Percentiles rank a stretch among this genome's conserved stretches.
phyloP scores from a whole-genome alignment of 1,140 invertebrate species.

The Alviniconcha marisindica region DNA sequence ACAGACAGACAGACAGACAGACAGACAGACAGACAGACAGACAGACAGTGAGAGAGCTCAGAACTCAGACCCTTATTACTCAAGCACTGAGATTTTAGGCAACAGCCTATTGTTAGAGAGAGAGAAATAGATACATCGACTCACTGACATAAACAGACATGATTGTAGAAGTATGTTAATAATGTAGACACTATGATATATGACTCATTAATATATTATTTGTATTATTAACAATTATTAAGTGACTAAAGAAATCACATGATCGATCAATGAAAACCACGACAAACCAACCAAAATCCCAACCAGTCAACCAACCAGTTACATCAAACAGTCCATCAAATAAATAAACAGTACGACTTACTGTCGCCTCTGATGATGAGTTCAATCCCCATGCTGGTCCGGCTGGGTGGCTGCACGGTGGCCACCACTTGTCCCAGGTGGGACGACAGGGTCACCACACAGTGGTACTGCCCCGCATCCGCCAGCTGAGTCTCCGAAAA shows the following conservation, averaged over 20 bases:
- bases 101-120: background rate
- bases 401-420: conserved; percentile 48
- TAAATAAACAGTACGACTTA: too few relatives aligned
- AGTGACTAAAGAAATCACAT: too few relatives aligned
- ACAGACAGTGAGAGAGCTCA: background rate
- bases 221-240: too few relatives aligned
- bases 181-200: too few relatives aligned
- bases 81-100: too few relatives aligned
- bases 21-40: background rate
- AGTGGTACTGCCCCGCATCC: conserved; percentile 57
- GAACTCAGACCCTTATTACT: too few relatives aligned
- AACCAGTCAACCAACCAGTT: too few relatives aligned
- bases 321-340: too few relatives aligned
- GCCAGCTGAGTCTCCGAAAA: conserved; percentile 57
- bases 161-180: too few relatives aligned
- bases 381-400: conserved; percentile 55
- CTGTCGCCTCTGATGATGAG: conserved; percentile 56
- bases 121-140: background rate
- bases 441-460: conserved; percentile 55
- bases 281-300: too few relatives aligned
- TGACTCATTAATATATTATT: too few relatives aligned
- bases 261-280: too few relatives aligned
- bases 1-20: background rate
- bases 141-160: background rate
- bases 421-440: conserved; percentile 40